Evolutionary conservation across 2,113 vertebrate species (phyloP), one percentile per base, ranked within the genome.

Genomic region (Rallus limicola): DNA sequence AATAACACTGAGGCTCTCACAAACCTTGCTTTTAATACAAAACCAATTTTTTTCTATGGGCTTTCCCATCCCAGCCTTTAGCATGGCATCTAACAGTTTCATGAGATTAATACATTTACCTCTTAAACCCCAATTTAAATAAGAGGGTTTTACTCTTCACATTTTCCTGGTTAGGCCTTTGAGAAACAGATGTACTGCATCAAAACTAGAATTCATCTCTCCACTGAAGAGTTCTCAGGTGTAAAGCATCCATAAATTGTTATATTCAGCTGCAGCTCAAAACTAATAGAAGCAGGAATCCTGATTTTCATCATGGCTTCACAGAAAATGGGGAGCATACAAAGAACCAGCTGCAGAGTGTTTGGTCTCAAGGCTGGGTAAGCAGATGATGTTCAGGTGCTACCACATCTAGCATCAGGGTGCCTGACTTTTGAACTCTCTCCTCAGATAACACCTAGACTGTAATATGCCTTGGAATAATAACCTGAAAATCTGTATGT

Each of bases 221-320:
- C 44, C 40, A 44, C 8, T 65, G 24, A 11, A 59, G 53, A 62
- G 15, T 79, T 88, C 31, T 80, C 24, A 50, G 16, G 44, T 80
- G 33, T 69, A 86, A 85, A 90, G 42, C 7, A 69, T n/a, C 50
- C 44, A 50, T 34, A 72, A 82, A 89, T 70, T 71, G 24, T 38
- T 85, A 69, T 9, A 84, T 34, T 76, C 78, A 80, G 48, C 62
- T 72, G 34, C 29, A 92, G 29, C 33, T 93, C 87, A 94, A 80
- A 16, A 62, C 4, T 52, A 88, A 50, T 6, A 26, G 88, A 90
- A 77, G 20, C n/a, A 59, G 76, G 31, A 90, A 70, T 19, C 12
- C n/a, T 42, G 9, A 58, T 83, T 90, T 91, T 93, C 68, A 62
- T 71, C 75, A 67, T 10, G 17, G 13, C 25, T 80, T 93, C 50